phyloP scores from a whole-genome alignment of 92 coral and sea anemone species.

The Phymanthus crucifer region DNA sequence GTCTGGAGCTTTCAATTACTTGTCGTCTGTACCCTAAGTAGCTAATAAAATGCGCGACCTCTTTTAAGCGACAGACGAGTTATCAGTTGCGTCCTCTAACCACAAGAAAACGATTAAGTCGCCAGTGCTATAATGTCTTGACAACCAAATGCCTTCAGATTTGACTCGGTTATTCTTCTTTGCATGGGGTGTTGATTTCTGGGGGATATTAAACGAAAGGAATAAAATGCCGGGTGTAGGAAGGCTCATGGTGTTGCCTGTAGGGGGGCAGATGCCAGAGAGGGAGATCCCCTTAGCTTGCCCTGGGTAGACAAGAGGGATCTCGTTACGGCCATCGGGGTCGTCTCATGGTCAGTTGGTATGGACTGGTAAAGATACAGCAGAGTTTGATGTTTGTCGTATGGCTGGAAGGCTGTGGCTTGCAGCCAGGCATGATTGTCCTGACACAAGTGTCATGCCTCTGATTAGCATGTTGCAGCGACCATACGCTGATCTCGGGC shows the following conservation, averaged over 20 bases:
- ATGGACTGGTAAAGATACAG: neutral
- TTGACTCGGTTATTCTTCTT: neutral
- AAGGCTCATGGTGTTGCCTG: neutral
- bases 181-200: neutral
- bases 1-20: conserved; percentile 6
- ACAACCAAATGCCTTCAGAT: neutral
- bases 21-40: neutral
- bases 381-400: no score
- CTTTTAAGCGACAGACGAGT: conserved; percentile 2
- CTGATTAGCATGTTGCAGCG: no score
- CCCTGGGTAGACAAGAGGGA: neutral
- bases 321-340: neutral
- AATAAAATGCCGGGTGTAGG: neutral
- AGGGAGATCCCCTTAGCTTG: neutral
- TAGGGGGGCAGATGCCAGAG: neutral
- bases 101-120: neutral
- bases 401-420: no score
- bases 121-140: neutral
- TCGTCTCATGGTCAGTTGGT: neutral
- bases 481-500: no score
- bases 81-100: conserved; percentile 1
- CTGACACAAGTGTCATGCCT: no score
- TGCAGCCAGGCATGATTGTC: no score
- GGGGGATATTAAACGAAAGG: neutral
- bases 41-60: conserved; percentile 12